A percentile compares a stretch with the other conserved stretches of the same genome.
Conservation (phyloP, 2,113 vertebrate species). For the Oriolus oriolus region DNA sequence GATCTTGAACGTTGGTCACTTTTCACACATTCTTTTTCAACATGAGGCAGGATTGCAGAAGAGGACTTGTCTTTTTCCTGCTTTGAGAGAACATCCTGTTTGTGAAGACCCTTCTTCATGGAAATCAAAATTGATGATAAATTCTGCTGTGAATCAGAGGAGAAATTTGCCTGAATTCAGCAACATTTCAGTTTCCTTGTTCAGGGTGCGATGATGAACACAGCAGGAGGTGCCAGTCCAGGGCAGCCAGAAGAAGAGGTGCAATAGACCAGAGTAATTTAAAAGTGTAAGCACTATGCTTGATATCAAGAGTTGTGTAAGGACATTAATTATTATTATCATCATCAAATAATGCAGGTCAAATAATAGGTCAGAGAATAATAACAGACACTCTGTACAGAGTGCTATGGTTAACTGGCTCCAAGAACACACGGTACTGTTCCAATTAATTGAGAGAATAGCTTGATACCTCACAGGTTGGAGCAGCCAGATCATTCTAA, state of each 20-base stretch:
- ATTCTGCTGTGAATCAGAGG: background rate
- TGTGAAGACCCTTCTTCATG: background rate
- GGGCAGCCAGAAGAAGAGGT: background rate
- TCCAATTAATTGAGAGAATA: constrained; percentile 56
- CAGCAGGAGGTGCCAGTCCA: background rate
- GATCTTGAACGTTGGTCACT: background rate
- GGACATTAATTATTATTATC: background rate
- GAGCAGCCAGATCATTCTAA: constrained; percentile 61
- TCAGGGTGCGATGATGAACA: background rate
- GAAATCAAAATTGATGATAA: background rate
- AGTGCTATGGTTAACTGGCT: background rate
- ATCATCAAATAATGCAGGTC: background rate
- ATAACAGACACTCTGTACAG: background rate
- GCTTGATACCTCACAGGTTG: constrained; percentile 49
- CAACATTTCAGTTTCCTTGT: background rate
- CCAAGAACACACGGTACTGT: constrained; percentile 40
- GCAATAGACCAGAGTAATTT: background rate
- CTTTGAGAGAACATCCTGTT: background rate
- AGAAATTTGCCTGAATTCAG: background rate
- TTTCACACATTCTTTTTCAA: background rate
- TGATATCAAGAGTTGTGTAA: background rate
- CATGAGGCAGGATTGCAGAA: fast-evolving
- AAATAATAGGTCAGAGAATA: background rate
- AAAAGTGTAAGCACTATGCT: background rate
- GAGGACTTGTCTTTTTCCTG: background rate